phyloP scores from a whole-genome alignment of 2,888 invertebrate species.

The Lepidochrysops patricia region DNA sequence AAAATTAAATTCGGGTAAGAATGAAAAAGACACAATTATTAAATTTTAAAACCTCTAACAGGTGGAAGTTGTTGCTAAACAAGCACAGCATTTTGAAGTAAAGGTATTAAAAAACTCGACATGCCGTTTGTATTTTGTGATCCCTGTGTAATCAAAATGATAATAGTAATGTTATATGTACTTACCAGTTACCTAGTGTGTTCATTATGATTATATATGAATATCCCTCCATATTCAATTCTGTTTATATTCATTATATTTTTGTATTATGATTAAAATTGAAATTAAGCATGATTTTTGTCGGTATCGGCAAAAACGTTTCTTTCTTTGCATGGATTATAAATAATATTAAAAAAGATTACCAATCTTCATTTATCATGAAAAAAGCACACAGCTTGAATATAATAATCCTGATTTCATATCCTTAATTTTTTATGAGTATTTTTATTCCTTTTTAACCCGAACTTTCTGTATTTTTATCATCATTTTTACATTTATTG shows the following conservation, averaged over 20 bases:
- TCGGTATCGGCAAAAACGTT: neutral
- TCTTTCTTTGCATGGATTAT: too few species aligned
- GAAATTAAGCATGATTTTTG: neutral
- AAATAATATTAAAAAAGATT: too few species aligned
- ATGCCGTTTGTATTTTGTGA: neutral
- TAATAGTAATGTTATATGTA: neutral
- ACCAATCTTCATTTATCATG: too few species aligned
- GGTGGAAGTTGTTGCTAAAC: conserved; percentile 51
- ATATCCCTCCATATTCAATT: neutral
- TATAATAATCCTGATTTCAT: neutral
- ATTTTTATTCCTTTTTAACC: neutral
- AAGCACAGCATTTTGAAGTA: conserved; percentile 48
- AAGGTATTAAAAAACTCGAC: conserved; percentile 46
- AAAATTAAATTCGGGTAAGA: neutral
- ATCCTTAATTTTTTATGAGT: neutral
- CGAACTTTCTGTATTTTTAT: neutral
- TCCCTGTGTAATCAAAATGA: neutral
- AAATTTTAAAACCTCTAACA: conserved; percentile 30
- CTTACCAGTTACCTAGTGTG: neutral
- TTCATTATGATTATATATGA: neutral
- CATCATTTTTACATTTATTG: neutral
- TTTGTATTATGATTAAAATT: too few species aligned
- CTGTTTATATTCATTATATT: neutral
- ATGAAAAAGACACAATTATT: neutral
- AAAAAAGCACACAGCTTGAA: too few species aligned